Base-by-base conservation (phyloP, 1,140 invertebrate genomes). In the Caerostris extrusa region DNA sequence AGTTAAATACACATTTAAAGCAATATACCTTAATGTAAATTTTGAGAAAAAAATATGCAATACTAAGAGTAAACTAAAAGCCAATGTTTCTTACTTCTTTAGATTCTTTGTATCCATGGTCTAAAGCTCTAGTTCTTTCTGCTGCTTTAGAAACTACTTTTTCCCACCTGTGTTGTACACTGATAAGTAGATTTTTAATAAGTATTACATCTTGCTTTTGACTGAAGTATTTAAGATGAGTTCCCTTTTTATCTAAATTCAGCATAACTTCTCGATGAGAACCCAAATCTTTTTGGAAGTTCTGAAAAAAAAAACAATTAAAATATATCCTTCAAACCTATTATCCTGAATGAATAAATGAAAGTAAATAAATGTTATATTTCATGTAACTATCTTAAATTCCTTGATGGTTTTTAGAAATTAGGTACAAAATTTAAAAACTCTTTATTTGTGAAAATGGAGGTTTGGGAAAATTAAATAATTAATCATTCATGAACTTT, bases 141-240 rank as follows among this genome's bases (percentile, higher is more conserved):
- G 98, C 98, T 17, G 98, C 98, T 96, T 99, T 98, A 3, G 98
- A 98, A 0, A 99, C 98, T 17, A 99, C 98, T 82, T 99, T 97
- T 96, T 99, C 99, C 98, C 99, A 99, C 12, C 99, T 97, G 96
- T 99, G 98, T 95, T 99, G 99, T 3, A 99, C 98, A 93, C 98
- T 99, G 7, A 99, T 98, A 17, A 99, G 96, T 50, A 99, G 96
- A 96, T 99, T 99, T 96, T 99, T 99, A 95, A 99, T 99, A 4
- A 99, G 97, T 95, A 99, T 99, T 0, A 99, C 99, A 95, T 99
- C 99, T 95, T 99, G 99, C 96, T 99, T 99, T 96, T 99, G 99
- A 95, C 98, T 99, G 97, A 99, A 99, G 96, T 99, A 99, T 95
- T 99, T 99, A 10, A 99, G 96, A 96, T 99, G 98, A 0, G 98